A percentile compares a stretch with the other conserved stretches of the same genome.
Evolutionary conservation across 2,888 invertebrate genomes (phyloP).

Genomic region (Drosophila colorata): DNA sequence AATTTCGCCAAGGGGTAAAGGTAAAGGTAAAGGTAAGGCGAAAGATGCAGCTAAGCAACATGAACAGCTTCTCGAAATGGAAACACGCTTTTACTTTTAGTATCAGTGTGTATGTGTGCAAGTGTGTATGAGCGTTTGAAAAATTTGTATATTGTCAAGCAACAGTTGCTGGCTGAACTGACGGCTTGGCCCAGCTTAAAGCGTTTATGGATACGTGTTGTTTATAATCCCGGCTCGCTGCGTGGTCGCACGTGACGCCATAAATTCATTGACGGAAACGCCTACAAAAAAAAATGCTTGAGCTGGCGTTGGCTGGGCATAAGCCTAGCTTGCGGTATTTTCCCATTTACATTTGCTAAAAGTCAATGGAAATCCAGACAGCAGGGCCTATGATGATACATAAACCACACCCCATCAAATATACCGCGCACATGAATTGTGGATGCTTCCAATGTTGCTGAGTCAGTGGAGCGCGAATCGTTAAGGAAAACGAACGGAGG

Average conservation of each 20-base stretch:
- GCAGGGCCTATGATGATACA: slow-evolving; percentile 8
- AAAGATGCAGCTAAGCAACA: slow-evolving; percentile 30
- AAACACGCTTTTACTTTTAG: slow-evolving; percentile 65
- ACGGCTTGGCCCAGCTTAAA: slow-evolving; percentile 13
- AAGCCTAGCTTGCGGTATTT: slow-evolving; percentile 65
- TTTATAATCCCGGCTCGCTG: slow-evolving; percentile 53
- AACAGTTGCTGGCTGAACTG: slow-evolving; percentile 39
- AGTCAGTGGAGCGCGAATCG: slow-evolving; percentile 65
- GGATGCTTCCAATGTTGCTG: slow-evolving; percentile 25
- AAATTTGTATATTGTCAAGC: slow-evolving; percentile 44
- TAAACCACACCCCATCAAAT: neutral
- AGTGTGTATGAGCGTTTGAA: neutral
- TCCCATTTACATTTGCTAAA: slow-evolving; percentile 28
- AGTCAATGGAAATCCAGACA: slow-evolving; percentile 41
- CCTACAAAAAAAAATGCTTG: slow-evolving; percentile 14
- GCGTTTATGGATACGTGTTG: slow-evolving; percentile 28
- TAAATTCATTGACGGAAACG: slow-evolving; percentile 36
- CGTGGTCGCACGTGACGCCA: slow-evolving; percentile 58
- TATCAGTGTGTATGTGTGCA: slow-evolving; percentile 5
- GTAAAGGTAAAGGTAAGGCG: slow-evolving; percentile 51
- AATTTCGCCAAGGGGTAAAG: slow-evolving; percentile 70
- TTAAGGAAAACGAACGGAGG: slow-evolving; percentile 30
- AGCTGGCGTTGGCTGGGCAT: slow-evolving; percentile 30
- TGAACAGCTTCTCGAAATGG: slow-evolving; percentile 25
- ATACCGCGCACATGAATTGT: slow-evolving; percentile 3